Evolutionary conservation across 2,888 invertebrate species (phyloP), one percentile per base, ranked within the genome.

Genomic region (Embidobia sp.): DNA sequence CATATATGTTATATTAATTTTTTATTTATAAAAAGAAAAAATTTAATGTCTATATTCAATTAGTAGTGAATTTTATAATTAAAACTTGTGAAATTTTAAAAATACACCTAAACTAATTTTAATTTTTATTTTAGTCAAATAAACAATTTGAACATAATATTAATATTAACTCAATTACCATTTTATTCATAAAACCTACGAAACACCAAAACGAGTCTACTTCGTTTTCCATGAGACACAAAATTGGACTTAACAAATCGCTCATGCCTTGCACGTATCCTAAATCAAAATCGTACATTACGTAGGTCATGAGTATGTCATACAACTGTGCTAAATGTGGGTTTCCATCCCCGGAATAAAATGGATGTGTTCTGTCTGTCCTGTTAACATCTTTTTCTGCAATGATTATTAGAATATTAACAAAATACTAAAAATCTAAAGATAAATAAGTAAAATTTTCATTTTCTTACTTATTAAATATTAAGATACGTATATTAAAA

Each of bases 131-230:
- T n/a, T n/a, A n/a, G n/a, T n/a, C n/a, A n/a, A n/a, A n/a, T n/a
- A n/a, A n/a, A n/a, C n/a, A n/a, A n/a, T n/a, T n/a, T n/a, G n/a
- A n/a, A n/a, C n/a, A n/a, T n/a, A n/a, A n/a, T n/a, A 6, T 31
- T 7, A 19, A 26, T 3, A 40, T 10, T 18, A 16, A 13, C 7
- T 8, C 13, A 2, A 22, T 92, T 89, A 97, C 97, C 89, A 99
- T 95, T 91, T 94, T 94, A 72, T 98, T 94, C 98, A 99, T 99
- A 84, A 98, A 97, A 5, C 98, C 98, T 29, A 96, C 98, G 88
- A 99, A 99, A 90, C 98, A 98, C 99, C 99, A 99, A 91, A 99
- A 99, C 0, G 97, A 95, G 88, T 99, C 98, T 1, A 97, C 96
- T 90, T 99, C 99, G 86, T 97, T 95, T 79, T 95, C 94, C 91